These are phyloP conservation scores for Dipodomys spectabilis DNA, from an alignment of 2,113 vertebrate genomes.

Conservation along the genomic window DNA sequence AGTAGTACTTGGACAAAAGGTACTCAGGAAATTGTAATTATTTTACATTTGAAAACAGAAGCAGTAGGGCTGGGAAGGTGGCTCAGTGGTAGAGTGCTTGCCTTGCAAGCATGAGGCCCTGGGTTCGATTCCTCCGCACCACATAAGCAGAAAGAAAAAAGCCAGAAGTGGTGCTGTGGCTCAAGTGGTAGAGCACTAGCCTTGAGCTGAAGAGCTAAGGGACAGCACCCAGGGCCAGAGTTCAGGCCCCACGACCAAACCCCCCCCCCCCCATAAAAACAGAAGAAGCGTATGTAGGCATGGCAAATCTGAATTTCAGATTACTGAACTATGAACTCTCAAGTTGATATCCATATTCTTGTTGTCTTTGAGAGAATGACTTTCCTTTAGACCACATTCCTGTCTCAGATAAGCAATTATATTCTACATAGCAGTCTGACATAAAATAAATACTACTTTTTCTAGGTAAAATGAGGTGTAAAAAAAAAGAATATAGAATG, in stretches of 20 bases:
- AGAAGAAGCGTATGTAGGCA: not conserved
- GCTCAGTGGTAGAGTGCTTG: too few relatives aligned
- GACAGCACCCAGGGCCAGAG: too few relatives aligned
- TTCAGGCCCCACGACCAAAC: too few relatives aligned
- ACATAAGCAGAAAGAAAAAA: too few relatives aligned
- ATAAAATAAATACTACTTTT: not conserved
- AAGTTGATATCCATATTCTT: not conserved
- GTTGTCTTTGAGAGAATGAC: not conserved
- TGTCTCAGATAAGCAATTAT: not conserved
- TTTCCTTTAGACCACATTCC: not conserved
- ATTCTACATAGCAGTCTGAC: not conserved
- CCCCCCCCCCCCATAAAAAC: too few relatives aligned
- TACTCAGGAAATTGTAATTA: not conserved
- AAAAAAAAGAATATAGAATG: not conserved
- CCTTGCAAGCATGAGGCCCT: too few relatives aligned
- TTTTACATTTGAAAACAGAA: slow-evolving; percentile 17
- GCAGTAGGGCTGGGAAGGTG: too few relatives aligned
- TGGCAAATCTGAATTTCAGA: slow-evolving; percentile 25
- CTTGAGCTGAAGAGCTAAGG: too few relatives aligned
- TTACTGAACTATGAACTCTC: not conserved
- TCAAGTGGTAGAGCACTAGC: too few relatives aligned
- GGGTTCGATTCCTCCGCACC: too few relatives aligned
- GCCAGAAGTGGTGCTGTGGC: too few relatives aligned
- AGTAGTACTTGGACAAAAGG: not conserved
- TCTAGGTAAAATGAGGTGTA: not conserved